Conservation (phyloP, 2,113 vertebrate species). For the Indicator indicator region DNA sequence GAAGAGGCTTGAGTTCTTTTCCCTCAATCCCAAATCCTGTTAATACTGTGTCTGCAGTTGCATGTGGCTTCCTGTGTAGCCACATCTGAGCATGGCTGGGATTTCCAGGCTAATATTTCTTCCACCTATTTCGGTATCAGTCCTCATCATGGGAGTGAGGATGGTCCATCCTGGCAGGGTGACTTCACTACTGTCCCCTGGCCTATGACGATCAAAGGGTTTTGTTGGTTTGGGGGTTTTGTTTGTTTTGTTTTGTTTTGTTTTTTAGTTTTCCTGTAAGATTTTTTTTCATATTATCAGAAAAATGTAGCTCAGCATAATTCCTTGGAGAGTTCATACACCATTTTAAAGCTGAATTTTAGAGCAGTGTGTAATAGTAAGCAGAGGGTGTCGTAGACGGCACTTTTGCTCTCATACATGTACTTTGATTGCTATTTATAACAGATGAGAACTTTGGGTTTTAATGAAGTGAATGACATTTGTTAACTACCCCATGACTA, state of each 20-base stretch:
- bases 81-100: background rate
- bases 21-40: background rate
- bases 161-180: background rate
- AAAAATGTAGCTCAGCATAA: background rate
- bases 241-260: background rate
- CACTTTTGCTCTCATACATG: background rate
- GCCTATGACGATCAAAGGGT: background rate
- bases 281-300: background rate
- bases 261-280: background rate
- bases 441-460: slow-evolving; percentile 48
- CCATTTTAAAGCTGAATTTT: background rate
- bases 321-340: background rate
- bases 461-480: slow-evolving; percentile 78
- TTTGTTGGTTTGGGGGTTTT: too few species aligned
- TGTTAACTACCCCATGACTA: slow-evolving; percentile 64
- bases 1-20: background rate
- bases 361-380: background rate
- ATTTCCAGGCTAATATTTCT: background rate
- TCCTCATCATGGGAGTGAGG: background rate
- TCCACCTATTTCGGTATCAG: background rate
- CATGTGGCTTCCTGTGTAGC: background rate
- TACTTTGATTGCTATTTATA: slow-evolving; percentile 53
- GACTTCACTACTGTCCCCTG: background rate
- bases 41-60: background rate
- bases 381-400: background rate